Evolutionary conservation across 2,888 invertebrate genomes (phyloP), one percentile per base, ranked within the genome.

Genomic region (Volucella bombylans): DNA sequence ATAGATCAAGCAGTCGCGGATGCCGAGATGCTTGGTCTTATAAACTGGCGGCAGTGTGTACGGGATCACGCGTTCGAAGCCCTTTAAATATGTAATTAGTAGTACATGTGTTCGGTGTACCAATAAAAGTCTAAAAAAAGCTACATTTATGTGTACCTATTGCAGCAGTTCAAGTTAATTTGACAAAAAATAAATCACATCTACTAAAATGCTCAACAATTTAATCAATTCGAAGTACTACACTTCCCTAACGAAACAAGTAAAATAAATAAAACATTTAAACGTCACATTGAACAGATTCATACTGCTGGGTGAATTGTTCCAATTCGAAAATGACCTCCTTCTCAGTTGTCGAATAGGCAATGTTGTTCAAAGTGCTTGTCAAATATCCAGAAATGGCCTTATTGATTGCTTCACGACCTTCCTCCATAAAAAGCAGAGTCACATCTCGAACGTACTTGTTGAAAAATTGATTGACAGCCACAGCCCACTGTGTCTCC

Each of bases 401-500:
- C 39, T 74, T 54, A 14, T 41, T 65, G 57, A 74, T 65, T 0
- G 23, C 57, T 41, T 74, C 65, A 14, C 74, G 64, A 65, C 49
- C 57, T 12, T 64, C 65, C 14, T 65, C 47, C 18, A 74, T n/a
- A n/a, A 74, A 8, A 6, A 89, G 54, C 0, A 86, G 64, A 2
- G 69, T 6, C 0, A 86, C 18, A 2, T 88, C 81, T 39, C 86
- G 71, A 4, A 71, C 59, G 15, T 54, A 87, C 4, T 73, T 79
- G 38, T 89, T 88, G 49, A 71, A 47, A 38, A 87, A 87, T 57
- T 87, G 81, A 72, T 90, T 90, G 18, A 73, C 49, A 0, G 87
- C 59, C 41, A 87, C 87, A 57, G 87, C 81, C 89, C 82, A 88
- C 18, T 88, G 14, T 0, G 76, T 61, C 61, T 90, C 88, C 88